Percentiles rank a stretch among this genome's conserved stretches.
Evolutionary conservation across 2,113 vertebrate genomes (phyloP).

Genomic region (Charina bottae): DNA sequence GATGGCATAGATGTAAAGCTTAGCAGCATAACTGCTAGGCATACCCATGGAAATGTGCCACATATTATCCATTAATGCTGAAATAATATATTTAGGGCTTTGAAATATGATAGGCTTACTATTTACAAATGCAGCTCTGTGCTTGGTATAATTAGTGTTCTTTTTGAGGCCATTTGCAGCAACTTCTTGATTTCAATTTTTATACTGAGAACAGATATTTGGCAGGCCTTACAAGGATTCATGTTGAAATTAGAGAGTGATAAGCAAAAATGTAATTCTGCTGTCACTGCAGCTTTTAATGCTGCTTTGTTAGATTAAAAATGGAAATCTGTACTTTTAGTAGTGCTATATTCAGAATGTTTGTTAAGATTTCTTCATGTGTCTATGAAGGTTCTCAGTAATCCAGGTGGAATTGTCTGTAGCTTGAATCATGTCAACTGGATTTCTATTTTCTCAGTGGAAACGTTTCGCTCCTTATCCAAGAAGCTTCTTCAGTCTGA

Average conservation of each 20-base stretch:
- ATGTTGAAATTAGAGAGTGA: not conserved
- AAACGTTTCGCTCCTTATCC: too few species aligned
- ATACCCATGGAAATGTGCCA: not conserved
- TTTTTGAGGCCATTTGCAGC: not conserved
- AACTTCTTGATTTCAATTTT: not conserved
- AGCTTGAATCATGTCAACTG: too few species aligned
- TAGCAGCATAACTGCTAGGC: not conserved
- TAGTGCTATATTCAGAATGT: slow-evolving; percentile 25
- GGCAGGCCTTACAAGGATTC: not conserved
- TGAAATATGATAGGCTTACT: not conserved
- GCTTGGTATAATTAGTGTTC: not conserved
- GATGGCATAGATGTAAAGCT: not conserved
- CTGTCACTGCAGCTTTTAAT: not conserved
- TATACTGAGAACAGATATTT: not conserved
- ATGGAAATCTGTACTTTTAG: slow-evolving; percentile 15
- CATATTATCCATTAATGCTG: not conserved
- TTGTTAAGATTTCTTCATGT: slow-evolving; percentile 14
- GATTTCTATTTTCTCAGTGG: too few species aligned
- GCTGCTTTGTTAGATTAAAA: slow-evolving; percentile 10
- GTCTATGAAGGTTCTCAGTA: too few species aligned
- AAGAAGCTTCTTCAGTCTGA: too few species aligned
- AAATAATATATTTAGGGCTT: not conserved
- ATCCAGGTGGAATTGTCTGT: too few species aligned
- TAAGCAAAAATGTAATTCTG: not conserved
- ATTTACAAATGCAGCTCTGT: not conserved